A percentile compares a stretch with the other conserved stretches of the same genome.
phyloP scores from a whole-genome alignment of 2,888 invertebrate species.

The Stenotaenia linearis region DNA sequence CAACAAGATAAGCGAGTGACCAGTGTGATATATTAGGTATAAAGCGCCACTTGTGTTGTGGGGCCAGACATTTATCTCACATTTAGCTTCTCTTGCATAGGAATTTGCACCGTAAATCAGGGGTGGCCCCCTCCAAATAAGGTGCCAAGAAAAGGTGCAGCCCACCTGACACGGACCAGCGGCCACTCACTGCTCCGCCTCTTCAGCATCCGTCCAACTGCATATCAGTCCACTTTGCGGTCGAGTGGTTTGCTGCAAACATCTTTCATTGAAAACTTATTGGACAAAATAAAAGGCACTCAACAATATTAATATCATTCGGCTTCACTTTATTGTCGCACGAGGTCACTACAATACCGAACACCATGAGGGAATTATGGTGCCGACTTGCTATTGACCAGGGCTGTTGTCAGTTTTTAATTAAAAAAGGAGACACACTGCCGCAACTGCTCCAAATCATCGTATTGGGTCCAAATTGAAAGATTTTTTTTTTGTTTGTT shows the following conservation, averaged over 20 bases:
- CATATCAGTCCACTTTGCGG: conserved; percentile 1
- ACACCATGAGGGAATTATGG: background rate
- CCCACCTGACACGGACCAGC: conserved; percentile 24
- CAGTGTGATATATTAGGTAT: background rate
- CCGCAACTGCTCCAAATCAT: background rate
- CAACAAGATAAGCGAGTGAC: background rate
- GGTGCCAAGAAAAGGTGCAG: conserved; percentile 27
- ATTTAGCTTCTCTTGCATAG: conserved; percentile 31
- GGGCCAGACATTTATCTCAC: conserved; percentile 29
- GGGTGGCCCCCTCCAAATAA: conserved; percentile 29
- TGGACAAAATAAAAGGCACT: background rate
- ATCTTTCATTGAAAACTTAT: background rate
- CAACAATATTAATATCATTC: background rate
- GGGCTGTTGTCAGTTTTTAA: background rate
- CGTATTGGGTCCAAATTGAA: background rate
- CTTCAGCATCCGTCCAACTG: background rate
- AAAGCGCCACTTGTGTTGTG: background rate
- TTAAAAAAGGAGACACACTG: background rate
- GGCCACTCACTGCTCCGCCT: background rate
- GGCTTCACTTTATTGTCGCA: background rate
- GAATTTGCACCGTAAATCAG: conserved; percentile 31
- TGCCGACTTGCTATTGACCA: background rate
- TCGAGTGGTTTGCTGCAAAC: background rate
- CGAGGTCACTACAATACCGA: background rate
- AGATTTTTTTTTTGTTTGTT: background rate